Evolutionary conservation across 2,888 invertebrate species (phyloP), one percentile per base, ranked within the genome.

Genomic region (Scaptomyza cyrtandrae): DNA sequence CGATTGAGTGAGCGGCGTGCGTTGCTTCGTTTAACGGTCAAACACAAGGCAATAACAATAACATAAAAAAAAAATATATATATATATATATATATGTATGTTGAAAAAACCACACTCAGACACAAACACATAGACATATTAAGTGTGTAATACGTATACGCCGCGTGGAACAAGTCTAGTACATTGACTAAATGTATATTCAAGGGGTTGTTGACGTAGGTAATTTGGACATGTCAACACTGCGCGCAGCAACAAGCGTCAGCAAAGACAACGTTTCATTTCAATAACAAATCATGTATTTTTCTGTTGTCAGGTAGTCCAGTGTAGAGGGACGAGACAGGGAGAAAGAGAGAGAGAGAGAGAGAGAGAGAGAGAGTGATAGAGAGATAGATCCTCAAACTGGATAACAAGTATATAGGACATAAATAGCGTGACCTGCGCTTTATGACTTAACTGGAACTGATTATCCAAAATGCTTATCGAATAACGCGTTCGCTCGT

Each of bases 141-240:
- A 16, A 39, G 45, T 41, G 48, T 44, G 55, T 43, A 72, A 58
- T 79, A 85, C 62, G 81, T 85, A 85, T 81, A 84, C 81, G 85
- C 73, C 45, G 74, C 69, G 78, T 81, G 69, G 74, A 81, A 78
- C 85, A 64, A 71, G 78, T 71, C 67, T 75, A 86, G 86, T 69
- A 76, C 76, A 71, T 72, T 67, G 75, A 76, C 80, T 86, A 86
- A 76, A 76, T 83, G 75, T 75, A 78, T 76, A 86, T 78, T 71
- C 63, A 49, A 66, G 77, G 71, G 86, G 86, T 83, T 80, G 80
- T 83, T 83, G 83, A 83, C 83, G 86, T 86, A 83, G 76, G 73
- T 73, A 73, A 79, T 69, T 79, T 73, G 68, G 78, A 73, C 84
- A 71, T 71, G 71, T 57, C 46, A 65, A 71, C 24, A 57, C 27